Conservation (phyloP, 2,888 invertebrate species). For the Synanthedon tipuliformis region DNA sequence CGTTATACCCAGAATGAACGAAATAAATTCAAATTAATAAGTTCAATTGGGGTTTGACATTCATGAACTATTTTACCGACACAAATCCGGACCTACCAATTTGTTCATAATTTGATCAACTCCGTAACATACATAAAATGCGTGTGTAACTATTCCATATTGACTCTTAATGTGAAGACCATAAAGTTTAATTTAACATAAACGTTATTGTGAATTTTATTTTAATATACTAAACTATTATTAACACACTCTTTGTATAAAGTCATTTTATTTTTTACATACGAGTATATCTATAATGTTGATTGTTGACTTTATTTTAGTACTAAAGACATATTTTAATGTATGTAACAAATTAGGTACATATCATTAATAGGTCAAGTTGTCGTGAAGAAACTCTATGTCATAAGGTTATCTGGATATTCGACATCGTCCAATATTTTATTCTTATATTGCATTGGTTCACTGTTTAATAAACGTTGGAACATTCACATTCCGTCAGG, state of each 20-base stretch:
- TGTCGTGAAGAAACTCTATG: background rate
- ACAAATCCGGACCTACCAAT: conserved; percentile 34
- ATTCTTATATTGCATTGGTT: background rate
- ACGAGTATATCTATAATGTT: too few relatives aligned
- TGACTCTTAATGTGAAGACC: too few relatives aligned
- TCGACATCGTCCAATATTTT: background rate
- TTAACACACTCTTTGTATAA: too few relatives aligned
- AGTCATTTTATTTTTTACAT: too few relatives aligned
- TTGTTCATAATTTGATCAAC: conserved; percentile 33
- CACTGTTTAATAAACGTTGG: background rate
- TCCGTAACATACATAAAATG: background rate
- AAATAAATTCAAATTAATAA: conserved; percentile 48
- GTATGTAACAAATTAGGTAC: background rate
- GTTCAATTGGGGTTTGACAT: conserved; percentile 61
- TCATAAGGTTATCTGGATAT: conserved; percentile 6
- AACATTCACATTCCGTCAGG: conserved; percentile 21
- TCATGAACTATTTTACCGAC: conserved; percentile 36
- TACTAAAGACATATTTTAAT: too few relatives aligned
- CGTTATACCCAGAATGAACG: conserved; percentile 29
- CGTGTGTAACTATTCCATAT: too few relatives aligned
- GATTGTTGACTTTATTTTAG: too few relatives aligned
- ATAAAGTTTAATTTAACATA: too few relatives aligned
- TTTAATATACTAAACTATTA: too few relatives aligned
- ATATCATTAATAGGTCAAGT: conserved; percentile 5
- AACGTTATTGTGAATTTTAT: too few relatives aligned